Evolutionary conservation across 1,140 invertebrate species (phyloP).

Genomic region (Antheraea pernyi): DNA sequence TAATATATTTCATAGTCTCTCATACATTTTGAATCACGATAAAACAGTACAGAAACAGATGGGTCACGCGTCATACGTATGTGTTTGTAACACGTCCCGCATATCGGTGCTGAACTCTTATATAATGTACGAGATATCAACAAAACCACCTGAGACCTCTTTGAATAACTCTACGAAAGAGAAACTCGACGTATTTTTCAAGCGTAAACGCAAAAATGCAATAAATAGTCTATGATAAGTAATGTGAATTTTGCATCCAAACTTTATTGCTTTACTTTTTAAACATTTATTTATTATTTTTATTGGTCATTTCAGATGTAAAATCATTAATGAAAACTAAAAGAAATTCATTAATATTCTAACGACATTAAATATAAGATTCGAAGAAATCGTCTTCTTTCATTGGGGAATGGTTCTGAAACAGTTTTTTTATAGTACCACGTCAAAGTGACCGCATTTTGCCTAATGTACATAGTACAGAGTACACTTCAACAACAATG

Average conservation of each 20-base stretch:
- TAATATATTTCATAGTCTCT: background rate
- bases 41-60: background rate
- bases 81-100: background rate
- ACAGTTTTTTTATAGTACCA: too few relatives aligned
- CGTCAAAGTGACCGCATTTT: too few relatives aligned
- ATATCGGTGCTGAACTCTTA: background rate
- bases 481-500: too few relatives aligned
- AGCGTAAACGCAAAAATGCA: background rate
- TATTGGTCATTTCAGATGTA: too few relatives aligned
- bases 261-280: background rate
- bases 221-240: background rate
- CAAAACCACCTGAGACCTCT: conserved; percentile 3
- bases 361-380: too few relatives aligned
- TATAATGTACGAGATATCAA: conserved; percentile 1
- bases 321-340: too few relatives aligned
- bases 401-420: too few relatives aligned
- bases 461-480: too few relatives aligned
- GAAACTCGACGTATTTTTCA: background rate
- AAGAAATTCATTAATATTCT: too few relatives aligned
- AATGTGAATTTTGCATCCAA: background rate
- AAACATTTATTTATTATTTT: too few relatives aligned
- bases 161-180: background rate
- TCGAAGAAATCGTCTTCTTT: too few relatives aligned
- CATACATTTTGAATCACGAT: background rate
- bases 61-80: background rate